Percentiles rank a stretch among this genome's conserved stretches.
Conservation (phyloP, 2,113 vertebrate species). For the Chinchilla lanigera region DNA sequence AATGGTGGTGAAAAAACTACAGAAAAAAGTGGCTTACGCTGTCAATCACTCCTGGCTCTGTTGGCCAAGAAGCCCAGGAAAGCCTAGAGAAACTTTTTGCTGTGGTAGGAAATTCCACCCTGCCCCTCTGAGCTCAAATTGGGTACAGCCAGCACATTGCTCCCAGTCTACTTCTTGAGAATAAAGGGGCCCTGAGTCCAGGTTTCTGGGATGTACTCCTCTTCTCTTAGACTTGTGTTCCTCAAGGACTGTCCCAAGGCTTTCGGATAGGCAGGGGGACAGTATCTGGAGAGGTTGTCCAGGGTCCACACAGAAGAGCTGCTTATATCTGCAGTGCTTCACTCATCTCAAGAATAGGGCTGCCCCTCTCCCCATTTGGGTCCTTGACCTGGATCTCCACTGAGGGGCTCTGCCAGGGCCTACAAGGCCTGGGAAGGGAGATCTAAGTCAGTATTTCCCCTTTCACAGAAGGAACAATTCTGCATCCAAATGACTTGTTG, state of each 20-base stretch:
- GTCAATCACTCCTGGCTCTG: neutral
- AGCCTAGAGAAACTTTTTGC: neutral
- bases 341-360: neutral
- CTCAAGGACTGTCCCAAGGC: neutral
- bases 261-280: neutral
- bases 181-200: neutral
- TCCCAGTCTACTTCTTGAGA: neutral
- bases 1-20: neutral
- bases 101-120: neutral
- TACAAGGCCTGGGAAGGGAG: neutral
- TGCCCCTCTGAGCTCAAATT: neutral
- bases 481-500: neutral
- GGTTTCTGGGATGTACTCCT: neutral
- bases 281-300: neutral
- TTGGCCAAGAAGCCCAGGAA: neutral
- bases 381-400: neutral
- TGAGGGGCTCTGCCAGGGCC: neutral
- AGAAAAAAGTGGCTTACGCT: neutral
- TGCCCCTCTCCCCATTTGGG: neutral
- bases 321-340: neutral
- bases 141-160: neutral
- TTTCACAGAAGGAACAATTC: slow-evolving; percentile 10
- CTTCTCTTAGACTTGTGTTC: neutral
- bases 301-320: slow-evolving; percentile 60
- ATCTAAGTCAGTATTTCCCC: neutral